Evolutionary conservation across 2,888 invertebrate species (phyloP).

Genomic region (Notodonta dromedarius): DNA sequence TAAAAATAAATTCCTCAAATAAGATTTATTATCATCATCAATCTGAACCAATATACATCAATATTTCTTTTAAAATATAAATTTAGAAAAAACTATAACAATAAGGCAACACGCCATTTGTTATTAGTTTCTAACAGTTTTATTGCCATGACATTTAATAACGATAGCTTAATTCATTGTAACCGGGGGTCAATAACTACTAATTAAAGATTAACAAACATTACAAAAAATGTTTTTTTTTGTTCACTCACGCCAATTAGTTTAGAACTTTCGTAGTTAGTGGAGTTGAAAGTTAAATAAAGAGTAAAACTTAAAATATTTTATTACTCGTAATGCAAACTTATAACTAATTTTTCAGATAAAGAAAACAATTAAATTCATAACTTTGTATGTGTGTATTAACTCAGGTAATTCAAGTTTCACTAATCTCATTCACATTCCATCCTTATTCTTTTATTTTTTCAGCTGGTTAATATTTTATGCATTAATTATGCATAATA

Average conservation of each 20-base stretch:
- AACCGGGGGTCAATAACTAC: background rate
- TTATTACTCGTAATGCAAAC: constrained; percentile 29
- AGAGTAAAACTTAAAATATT: constrained; percentile 34
- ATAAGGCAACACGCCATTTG: constrained; percentile 33
- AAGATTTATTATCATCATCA: constrained; percentile 45
- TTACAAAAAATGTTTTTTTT: background rate
- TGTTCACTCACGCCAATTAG: background rate
- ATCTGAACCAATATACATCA: constrained; percentile 59
- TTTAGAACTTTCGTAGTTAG: background rate
- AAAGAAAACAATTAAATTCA: constrained; percentile 26
- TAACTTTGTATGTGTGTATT: constrained; percentile 9
- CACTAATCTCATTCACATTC: constrained; percentile 1
- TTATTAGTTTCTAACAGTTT: constrained; percentile 28
- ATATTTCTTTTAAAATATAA: constrained; percentile 40
- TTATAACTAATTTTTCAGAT: constrained; percentile 21
- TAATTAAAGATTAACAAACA: too few relatives aligned
- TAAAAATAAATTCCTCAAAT: too few relatives aligned
- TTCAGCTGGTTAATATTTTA: background rate
- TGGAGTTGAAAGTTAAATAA: constrained; percentile 18
- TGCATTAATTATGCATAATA: background rate
- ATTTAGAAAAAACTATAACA: constrained; percentile 53
- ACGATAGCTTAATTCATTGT: constrained; percentile 23
- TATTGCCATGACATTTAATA: constrained; percentile 22
- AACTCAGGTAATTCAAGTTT: constrained; percentile 3
- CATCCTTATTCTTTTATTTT: background rate